Evolutionary conservation across 1,140 invertebrate species (phyloP).

Genomic region (Luehdorfia chinensis): DNA sequence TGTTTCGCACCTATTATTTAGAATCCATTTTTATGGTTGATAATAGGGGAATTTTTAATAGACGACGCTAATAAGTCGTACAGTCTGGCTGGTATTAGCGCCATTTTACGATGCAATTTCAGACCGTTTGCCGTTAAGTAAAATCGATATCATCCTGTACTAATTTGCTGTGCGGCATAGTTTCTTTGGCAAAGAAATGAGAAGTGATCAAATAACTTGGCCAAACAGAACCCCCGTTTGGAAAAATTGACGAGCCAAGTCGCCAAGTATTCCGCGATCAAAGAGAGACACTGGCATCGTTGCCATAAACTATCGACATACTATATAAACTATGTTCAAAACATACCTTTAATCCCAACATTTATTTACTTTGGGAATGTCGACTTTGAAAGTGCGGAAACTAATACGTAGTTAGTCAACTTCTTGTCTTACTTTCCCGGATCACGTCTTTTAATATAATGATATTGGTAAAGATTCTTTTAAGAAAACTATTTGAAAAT

Average conservation of each 20-base stretch:
- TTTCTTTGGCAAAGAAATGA: conserved; percentile 27
- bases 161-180: background rate
- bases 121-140: too few species aligned
- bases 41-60: conserved; percentile 10
- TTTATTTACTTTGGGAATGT: conserved; percentile 63
- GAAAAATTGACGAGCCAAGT: conserved; percentile 37
- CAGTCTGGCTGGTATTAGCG: too few species aligned
- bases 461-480: conserved; percentile 33
- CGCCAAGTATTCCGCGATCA: conserved; percentile 50
- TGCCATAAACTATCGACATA: conserved; percentile 15
- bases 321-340: too few species aligned
- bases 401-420: conserved; percentile 53
- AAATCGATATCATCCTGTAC: background rate
- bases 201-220: conserved; percentile 34
- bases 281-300: conserved; percentile 34
- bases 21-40: conserved; percentile 15
- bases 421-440: conserved; percentile 32
- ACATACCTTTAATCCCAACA: conserved; percentile 27
- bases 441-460: conserved; percentile 42
- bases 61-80: conserved; percentile 3
- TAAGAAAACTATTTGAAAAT: conserved; percentile 8
- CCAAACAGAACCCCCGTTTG: conserved; percentile 30
- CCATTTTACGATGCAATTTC: conserved; percentile 6
- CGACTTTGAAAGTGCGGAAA: conserved; percentile 56
- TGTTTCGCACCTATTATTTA: conserved; percentile 24